Evolutionary conservation across 2,888 invertebrate genomes (phyloP).

Genomic region (Pyrrhia umbra): DNA sequence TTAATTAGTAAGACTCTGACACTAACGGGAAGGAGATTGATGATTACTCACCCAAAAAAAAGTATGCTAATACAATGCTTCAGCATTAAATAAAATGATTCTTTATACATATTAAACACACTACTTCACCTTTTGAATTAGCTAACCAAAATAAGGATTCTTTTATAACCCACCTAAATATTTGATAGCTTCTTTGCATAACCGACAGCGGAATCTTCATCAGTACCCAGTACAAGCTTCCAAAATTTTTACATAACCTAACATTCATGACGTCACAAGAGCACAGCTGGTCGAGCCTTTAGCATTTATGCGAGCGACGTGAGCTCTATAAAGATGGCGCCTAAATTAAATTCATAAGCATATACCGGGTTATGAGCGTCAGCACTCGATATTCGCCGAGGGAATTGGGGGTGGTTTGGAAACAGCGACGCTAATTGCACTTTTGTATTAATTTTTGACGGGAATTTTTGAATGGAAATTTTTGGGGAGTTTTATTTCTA

Average conservation of each 20-base stretch:
- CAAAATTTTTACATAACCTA: constrained; percentile 49
- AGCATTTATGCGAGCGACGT: constrained; percentile 69
- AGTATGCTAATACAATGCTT: too few relatives aligned
- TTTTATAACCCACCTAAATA: neutral
- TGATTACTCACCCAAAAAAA: too few relatives aligned
- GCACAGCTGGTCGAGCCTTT: constrained; percentile 53
- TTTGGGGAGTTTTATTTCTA: neutral
- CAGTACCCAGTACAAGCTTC: constrained; percentile 25
- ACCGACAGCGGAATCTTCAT: constrained; percentile 24
- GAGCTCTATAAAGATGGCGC: constrained; percentile 67
- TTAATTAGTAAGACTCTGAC: too few relatives aligned
- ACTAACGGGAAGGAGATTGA: too few relatives aligned
- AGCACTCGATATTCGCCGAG: constrained; percentile 36
- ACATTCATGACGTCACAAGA: constrained; percentile 47
- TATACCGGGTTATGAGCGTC: constrained; percentile 33
- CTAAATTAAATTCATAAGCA: constrained; percentile 76
- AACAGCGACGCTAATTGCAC: constrained; percentile 43
- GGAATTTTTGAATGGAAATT: constrained; percentile 35
- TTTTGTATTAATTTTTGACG: constrained; percentile 45
- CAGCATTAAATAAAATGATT: too few relatives aligned
- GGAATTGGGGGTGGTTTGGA: constrained; percentile 36
- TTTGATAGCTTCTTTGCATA: constrained; percentile 4
- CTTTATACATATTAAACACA: neutral
- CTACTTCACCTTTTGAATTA: neutral
- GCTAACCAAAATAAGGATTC: neutral